Evolutionary conservation across 2,113 vertebrate genomes (phyloP), one percentile per base, ranked within the genome.

Genomic region (Rhynchopsitta pachyrhyncha): DNA sequence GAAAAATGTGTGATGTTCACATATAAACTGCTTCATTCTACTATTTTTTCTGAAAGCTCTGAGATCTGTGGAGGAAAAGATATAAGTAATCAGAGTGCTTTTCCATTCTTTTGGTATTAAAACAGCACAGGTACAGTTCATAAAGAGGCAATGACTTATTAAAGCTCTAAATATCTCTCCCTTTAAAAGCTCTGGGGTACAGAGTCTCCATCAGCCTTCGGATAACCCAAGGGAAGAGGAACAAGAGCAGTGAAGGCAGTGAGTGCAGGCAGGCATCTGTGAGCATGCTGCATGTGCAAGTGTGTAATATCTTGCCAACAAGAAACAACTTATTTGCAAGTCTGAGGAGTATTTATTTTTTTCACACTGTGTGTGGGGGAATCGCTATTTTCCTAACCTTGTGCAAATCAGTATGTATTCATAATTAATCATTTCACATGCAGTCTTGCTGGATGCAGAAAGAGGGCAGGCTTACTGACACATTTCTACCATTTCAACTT

Each of bases 221-320:
- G 73, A 4, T 39, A 29, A 55, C 33, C 37, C 55, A 15, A 59
- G 17, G 46, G 64, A 29, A 29, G 44, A 17, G 24, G 62, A 20
- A 39, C 44, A 63, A 39, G 49, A 53, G 49, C 39, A 73, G 44
- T 0, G 16, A 39, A 49, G 52, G 44, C n/a, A 73, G 39, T 0
- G 13, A 44, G 73, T 2, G 20, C 33, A 12, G 33, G 5, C 17
- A 37, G 66, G 82, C 22, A 52, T 42, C 46, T 53, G 11, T 9
- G 62, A 64, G 42, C 35, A 31, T 39, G 9, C 9, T 20, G 20
- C 25, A 3, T 6, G 13, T 28, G 6, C 35, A 35, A 15, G 41
- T 23, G 37, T 1, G 2, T 4, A 2, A 44, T 6, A 15, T 13
- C 16, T 33, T 2, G 9, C n/a, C 18, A 27, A 14, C 10, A 11